Conservation (phyloP, 2,888 invertebrate genomes). For the Leptarthrus brevirostris region DNA sequence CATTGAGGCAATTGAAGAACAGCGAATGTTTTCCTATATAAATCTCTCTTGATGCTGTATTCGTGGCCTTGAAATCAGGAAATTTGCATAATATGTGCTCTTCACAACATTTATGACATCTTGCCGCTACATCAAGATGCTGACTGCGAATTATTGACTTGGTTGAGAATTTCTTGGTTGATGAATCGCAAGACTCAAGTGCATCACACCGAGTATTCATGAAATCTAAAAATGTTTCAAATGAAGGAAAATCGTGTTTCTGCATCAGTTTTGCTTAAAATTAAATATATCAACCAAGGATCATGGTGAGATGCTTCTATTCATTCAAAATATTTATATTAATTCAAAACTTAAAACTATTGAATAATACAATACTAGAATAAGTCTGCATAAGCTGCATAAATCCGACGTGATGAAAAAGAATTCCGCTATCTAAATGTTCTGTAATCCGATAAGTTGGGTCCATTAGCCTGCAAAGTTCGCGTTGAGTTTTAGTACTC, state of each 20-base stretch:
- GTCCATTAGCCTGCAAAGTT: too few species aligned
- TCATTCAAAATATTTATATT: too few species aligned
- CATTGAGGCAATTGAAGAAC: slow-evolving; percentile 25
- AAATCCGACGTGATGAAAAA: too few species aligned
- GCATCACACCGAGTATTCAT: slow-evolving; percentile 4
- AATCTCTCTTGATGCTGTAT: not conserved
- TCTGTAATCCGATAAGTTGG: too few species aligned
- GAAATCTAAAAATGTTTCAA: not conserved
- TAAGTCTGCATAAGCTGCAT: too few species aligned
- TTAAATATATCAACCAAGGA: not conserved
- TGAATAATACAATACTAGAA: too few species aligned
- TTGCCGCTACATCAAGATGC: not conserved
- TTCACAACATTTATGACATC: not conserved
- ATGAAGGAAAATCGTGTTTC: not conserved
- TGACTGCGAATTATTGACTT: not conserved
- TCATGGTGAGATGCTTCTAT: not conserved
- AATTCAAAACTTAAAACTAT: too few species aligned
- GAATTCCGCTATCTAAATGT: too few species aligned
- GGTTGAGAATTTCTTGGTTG: not conserved
- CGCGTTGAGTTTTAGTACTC: too few species aligned
- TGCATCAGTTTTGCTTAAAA: slow-evolving; percentile 2
- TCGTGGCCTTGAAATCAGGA: slow-evolving; percentile 7
- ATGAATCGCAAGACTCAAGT: not conserved
- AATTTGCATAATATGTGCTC: not conserved
- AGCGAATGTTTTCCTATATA: not conserved